These are phyloP conservation scores for Melikaiella ostensackeni DNA, from an alignment of 2,888 invertebrate genomes.

Conservation along the genomic window DNA sequence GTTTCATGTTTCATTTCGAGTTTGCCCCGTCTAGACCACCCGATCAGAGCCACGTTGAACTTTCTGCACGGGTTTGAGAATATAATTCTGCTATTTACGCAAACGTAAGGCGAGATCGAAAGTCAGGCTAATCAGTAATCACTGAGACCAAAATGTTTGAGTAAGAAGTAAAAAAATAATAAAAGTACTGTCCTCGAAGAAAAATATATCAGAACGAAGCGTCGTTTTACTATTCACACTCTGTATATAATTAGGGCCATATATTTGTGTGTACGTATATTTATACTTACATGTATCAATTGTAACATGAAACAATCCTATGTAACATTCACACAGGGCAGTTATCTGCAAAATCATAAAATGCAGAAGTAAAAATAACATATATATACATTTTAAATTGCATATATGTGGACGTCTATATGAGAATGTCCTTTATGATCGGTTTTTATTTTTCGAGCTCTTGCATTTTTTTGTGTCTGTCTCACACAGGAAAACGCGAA, in stretches of 20 bases:
- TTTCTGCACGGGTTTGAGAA: not conserved
- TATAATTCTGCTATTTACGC: constrained; percentile 21
- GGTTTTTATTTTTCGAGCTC: no score
- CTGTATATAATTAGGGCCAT: constrained; percentile 18
- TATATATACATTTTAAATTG: no score
- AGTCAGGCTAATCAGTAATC: constrained; percentile 24
- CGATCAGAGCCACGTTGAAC: no score
- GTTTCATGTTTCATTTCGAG: no score
- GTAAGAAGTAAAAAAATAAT: constrained; percentile 56
- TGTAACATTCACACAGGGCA: not conserved
- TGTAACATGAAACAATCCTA: not conserved
- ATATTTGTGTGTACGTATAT: not conserved
- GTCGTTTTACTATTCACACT: constrained; percentile 46
- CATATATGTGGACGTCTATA: no score
- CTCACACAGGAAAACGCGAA: no score
- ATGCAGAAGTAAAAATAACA: no score
- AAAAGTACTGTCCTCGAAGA: constrained; percentile 47
- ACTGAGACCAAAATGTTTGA: constrained; percentile 39
- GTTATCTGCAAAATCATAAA: no score
- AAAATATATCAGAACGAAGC: constrained; percentile 38
- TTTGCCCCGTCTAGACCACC: no score
- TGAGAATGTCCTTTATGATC: no score
- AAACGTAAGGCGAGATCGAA: constrained; percentile 38
- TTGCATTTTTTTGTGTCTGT: no score
- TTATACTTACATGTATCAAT: not conserved